Evolutionary conservation across 2,797 vertebrate genomes (phyloP).

Genomic region (Spondyliosoma cantharus): DNA sequence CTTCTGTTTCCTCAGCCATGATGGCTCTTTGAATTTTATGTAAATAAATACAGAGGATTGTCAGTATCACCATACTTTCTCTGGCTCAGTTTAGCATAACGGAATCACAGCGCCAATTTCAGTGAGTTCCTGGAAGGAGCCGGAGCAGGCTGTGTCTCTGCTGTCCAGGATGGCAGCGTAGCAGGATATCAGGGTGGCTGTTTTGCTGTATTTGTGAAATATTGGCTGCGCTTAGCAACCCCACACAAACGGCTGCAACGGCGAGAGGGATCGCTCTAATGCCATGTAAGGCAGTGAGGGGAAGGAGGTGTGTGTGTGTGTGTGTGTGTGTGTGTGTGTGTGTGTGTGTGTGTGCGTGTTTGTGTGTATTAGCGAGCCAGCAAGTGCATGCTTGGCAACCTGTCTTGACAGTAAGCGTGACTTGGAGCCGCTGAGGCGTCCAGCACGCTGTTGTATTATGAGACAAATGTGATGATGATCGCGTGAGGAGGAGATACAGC

Average conservation of each 20-base stretch:
- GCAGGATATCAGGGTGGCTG: constrained; percentile 64
- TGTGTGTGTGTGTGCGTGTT: constrained; percentile 42
- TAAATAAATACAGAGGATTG: constrained; percentile 13
- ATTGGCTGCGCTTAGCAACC: constrained; percentile 78
- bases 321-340: constrained; percentile 49
- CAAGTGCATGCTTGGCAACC: constrained; percentile 69
- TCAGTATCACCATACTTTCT: neutral
- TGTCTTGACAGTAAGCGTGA: constrained; percentile 59
- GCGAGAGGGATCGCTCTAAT: constrained; percentile 58
- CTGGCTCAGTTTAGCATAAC: constrained; percentile 31
- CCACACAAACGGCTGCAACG: constrained; percentile 57
- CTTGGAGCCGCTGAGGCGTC: constrained; percentile 43
- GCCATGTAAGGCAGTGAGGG: constrained; percentile 81
- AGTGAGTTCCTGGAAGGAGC: constrained; percentile 52
- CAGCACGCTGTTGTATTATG: constrained; percentile 6
- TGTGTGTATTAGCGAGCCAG: constrained; percentile 43
- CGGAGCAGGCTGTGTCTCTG: constrained; percentile 33
- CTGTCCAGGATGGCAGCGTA: constrained; percentile 54
- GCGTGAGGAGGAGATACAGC: constrained; percentile 14
- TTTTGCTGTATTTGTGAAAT: constrained; percentile 76
- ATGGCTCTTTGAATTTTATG: neutral
- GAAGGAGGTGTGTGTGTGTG: constrained; percentile 47
- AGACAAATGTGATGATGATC: constrained; percentile 5
- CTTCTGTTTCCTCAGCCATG: neutral
- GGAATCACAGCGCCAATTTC: constrained; percentile 28